A percentile compares a stretch with the other conserved stretches of the same genome.
Evolutionary conservation across 2,797 vertebrate genomes (phyloP).

Genomic region (Erethizon dorsatum): DNA sequence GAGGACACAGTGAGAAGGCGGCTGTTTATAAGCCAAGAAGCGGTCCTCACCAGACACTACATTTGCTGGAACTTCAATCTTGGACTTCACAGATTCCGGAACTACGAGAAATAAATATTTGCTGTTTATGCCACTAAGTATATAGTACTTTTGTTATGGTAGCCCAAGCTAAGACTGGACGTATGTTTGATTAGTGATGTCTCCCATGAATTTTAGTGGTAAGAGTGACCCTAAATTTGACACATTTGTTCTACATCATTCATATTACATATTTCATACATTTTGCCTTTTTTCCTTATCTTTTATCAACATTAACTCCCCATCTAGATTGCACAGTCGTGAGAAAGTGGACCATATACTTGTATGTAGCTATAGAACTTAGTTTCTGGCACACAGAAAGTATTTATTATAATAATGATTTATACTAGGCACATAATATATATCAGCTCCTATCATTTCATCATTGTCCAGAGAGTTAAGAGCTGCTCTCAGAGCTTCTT

Average conservation of each 20-base stretch:
- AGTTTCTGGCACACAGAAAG: neutral
- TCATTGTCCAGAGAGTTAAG: neutral
- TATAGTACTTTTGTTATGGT: neutral
- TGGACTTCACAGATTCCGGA: neutral
- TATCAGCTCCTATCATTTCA: neutral
- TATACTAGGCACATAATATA: neutral
- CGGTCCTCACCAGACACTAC: neutral
- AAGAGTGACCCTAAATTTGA: neutral
- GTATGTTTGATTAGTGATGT: neutral
- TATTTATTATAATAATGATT: conserved; percentile 22
- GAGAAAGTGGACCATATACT: neutral
- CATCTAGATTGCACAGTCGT: neutral
- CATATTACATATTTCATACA: neutral
- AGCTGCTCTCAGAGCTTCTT: neutral
- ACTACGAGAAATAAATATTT: neutral
- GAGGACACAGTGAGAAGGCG: neutral
- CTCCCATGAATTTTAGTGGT: neutral
- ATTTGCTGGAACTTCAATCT: neutral
- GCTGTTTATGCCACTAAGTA: neutral
- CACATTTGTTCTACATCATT: neutral
- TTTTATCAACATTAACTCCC: neutral
- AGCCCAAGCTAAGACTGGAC: neutral
- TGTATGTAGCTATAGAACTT: neutral
- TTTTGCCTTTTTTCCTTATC: neutral
- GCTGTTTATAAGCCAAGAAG: neutral